phyloP scores from a whole-genome alignment of 2,113 vertebrate species.

The Bujurquina vittata region DNA sequence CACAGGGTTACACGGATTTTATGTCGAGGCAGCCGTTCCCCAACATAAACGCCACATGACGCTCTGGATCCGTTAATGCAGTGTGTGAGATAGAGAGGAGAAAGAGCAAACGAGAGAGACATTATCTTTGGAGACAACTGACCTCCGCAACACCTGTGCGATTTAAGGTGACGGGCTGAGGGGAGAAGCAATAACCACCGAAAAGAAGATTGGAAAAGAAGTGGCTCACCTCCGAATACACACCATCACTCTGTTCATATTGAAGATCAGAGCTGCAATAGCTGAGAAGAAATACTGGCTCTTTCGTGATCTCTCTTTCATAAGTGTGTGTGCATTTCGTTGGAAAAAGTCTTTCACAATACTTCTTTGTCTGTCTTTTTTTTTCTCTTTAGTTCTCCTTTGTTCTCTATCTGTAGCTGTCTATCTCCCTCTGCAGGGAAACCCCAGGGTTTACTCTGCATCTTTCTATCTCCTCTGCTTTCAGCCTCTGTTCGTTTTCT shows the following conservation, averaged over 20 bases:
- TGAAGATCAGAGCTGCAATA: conserved; percentile 29
- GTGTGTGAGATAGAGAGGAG: not conserved
- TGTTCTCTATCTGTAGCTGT: conserved; percentile 14
- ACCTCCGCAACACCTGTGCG: not conserved
- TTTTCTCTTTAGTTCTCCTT: not conserved
- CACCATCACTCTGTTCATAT: conserved; percentile 12
- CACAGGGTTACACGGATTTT: not conserved
- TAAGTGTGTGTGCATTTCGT: not conserved
- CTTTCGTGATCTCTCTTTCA: conserved; percentile 15
- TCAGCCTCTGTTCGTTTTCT: not conserved
- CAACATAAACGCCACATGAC: not conserved
- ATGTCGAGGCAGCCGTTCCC: not conserved
- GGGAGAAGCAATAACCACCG: not conserved
- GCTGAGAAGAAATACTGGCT: conserved; percentile 18
- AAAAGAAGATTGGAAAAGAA: conserved; percentile 15
- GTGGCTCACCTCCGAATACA: not conserved
- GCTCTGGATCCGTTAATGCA: not conserved
- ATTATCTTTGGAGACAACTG: not conserved
- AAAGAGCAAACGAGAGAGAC: not conserved
- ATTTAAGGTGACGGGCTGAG: not conserved
- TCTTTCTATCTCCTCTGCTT: not conserved
- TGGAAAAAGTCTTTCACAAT: conserved; percentile 2
- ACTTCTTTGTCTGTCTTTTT: conserved; percentile 8
- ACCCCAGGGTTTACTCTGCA: not conserved
- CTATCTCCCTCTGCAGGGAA: conserved; percentile 5